Percentiles rank a stretch among this genome's conserved stretches.
Evolutionary conservation across 2,888 invertebrate species (phyloP).

Genomic region (Tineola bisselliella): DNA sequence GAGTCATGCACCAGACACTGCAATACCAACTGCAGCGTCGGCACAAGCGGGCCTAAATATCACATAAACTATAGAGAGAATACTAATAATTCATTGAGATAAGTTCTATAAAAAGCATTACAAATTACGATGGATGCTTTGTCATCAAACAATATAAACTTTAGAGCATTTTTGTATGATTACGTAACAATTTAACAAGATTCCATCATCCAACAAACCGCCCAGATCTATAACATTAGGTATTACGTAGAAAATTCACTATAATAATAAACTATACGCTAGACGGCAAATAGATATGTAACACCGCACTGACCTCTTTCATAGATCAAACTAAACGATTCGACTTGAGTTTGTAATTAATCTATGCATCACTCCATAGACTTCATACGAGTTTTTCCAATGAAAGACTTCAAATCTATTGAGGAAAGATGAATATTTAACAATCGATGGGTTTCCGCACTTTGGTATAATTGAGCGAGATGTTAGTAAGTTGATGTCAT

Average conservation of each 20-base stretch:
- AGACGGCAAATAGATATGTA: slow-evolving; percentile 48
- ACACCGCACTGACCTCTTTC: slow-evolving; percentile 17
- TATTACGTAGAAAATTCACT: slow-evolving; percentile 11
- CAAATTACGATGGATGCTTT: not conserved
- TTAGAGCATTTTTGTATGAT: not conserved
- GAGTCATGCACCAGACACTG: not conserved
- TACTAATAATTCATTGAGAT: not conserved
- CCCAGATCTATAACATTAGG: slow-evolving; percentile 13
- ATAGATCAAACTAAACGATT: not conserved
- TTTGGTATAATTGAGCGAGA: slow-evolving; percentile 69
- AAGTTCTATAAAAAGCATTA: not conserved
- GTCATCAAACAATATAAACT: not conserved
- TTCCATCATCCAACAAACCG: slow-evolving; percentile 11
- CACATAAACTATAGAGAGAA: not conserved
- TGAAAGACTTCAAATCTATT: slow-evolving; percentile 66
- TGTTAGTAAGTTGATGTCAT: slow-evolving; percentile 40
- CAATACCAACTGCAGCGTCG: too few species aligned
- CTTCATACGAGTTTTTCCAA: slow-evolving; percentile 58
- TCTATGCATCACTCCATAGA: slow-evolving; percentile 35
- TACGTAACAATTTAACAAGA: slow-evolving; percentile 2
- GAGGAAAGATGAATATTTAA: slow-evolving; percentile 46
- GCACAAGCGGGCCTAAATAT: not conserved
- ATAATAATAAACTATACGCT: slow-evolving; percentile 26
- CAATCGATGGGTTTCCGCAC: slow-evolving; percentile 67
- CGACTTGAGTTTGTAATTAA: too few species aligned